Conservation (phyloP, 2,113 vertebrate genomes). For the Neotoma lepida region DNA sequence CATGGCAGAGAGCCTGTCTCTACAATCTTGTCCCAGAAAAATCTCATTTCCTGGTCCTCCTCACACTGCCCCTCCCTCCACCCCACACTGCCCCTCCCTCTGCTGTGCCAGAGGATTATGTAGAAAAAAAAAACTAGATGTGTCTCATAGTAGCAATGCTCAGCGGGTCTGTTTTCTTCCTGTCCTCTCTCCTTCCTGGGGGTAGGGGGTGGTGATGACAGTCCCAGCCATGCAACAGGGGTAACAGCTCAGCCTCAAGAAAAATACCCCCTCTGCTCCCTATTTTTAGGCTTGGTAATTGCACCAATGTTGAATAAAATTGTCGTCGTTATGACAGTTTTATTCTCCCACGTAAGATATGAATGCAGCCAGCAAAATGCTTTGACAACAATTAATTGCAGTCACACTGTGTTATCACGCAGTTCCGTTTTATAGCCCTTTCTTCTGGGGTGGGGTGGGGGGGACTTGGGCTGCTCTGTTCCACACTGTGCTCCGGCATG, state of each 20-base stretch:
- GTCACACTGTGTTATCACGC: constrained; percentile 68
- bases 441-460: constrained; percentile 32
- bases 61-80: too few species aligned
- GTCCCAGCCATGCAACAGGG: background rate
- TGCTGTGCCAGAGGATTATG: background rate
- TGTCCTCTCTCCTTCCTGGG: background rate
- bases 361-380: constrained; percentile 71
- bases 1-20: background rate
- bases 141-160: background rate
- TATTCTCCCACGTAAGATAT: constrained; percentile 74
- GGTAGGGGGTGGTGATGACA: background rate
- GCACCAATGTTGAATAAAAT: constrained; percentile 77
- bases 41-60: background rate
- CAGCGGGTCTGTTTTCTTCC: background rate
- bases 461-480: background rate
- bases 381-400: constrained; percentile 78
- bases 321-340: constrained; percentile 74
- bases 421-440: constrained; percentile 66
- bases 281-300: constrained; percentile 81
- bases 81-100: too few species aligned
- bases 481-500: background rate
- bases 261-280: constrained; percentile 37
- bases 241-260: constrained; percentile 33
- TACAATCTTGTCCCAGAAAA: background rate
- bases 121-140: background rate